These are phyloP conservation scores for Drosophila acutilabella DNA, from an alignment of 2,888 invertebrate species.

Conservation along the genomic window DNA sequence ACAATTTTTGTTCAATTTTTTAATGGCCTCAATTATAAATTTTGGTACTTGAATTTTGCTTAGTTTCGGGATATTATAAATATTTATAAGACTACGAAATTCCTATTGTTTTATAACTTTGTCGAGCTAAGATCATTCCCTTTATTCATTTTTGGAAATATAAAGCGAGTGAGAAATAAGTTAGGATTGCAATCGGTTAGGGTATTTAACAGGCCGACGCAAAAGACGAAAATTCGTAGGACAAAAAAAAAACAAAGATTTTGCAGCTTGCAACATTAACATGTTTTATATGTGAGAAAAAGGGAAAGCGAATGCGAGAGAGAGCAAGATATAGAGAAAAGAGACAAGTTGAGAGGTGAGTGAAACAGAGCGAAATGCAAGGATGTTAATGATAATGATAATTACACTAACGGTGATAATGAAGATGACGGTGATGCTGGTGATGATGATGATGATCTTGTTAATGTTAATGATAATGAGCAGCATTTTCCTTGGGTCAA, in stretches of 20 bases:
- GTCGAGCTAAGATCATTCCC: no score
- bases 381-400: slow-evolving; percentile 6
- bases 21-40: no score
- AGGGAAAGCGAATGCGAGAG: not conserved
- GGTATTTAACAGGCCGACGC: slow-evolving; percentile 30
- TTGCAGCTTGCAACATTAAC: slow-evolving; percentile 78
- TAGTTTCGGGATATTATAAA: no score
- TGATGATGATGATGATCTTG: slow-evolving; percentile 1
- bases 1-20: no score
- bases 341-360: slow-evolving; percentile 23
- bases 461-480: slow-evolving; percentile 3
- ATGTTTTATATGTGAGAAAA: slow-evolving; percentile 54
- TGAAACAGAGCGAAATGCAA: slow-evolving; percentile 17
- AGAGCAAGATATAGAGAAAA: not conserved
- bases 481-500: slow-evolving; percentile 28
- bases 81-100: no score
- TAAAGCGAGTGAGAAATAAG: not conserved
- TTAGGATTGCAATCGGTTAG: slow-evolving; percentile 11
- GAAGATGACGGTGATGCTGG: slow-evolving; percentile 10
- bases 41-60: no score
- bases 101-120: no score
- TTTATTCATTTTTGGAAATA: not conserved
- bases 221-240: slow-evolving; percentile 6
- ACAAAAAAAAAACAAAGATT: slow-evolving; percentile 19
- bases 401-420: slow-evolving; percentile 7